phyloP scores from a whole-genome alignment of 2,113 vertebrate genomes.

The Pholis gunnellus region DNA sequence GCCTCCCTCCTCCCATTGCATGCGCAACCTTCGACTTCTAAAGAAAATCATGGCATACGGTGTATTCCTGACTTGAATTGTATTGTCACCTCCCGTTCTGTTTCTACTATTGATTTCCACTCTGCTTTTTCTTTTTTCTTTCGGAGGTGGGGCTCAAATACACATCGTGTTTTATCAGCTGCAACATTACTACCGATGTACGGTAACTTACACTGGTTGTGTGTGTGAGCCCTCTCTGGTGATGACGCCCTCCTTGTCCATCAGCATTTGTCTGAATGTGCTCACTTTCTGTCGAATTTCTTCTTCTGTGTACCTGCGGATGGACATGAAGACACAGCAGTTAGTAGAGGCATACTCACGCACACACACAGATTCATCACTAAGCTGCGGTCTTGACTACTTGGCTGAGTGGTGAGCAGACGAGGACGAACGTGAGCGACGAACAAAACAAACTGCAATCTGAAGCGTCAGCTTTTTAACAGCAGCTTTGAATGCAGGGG shows the following conservation, averaged over 20 bases:
- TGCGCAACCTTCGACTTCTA: neutral
- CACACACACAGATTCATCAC: neutral
- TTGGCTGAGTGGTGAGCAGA: neutral
- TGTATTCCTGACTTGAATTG: neutral
- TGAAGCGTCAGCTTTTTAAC: constrained; percentile 13
- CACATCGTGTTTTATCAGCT: neutral
- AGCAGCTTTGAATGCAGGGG: constrained; percentile 9
- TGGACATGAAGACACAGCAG: constrained; percentile 1
- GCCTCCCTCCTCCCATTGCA: neutral
- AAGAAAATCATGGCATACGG: neutral
- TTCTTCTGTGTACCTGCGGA: constrained; percentile 92
- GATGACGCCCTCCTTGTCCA: constrained; percentile 99
- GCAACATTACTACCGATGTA: neutral
- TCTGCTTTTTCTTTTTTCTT: neutral
- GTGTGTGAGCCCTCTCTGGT: constrained; percentile 92
- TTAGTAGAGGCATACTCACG: constrained; percentile 10
- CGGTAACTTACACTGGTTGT: constrained; percentile 89
- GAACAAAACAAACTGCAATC: neutral
- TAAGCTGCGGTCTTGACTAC: neutral
- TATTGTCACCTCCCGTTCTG: neutral
- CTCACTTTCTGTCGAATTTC: constrained; percentile 97
- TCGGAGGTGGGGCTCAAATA: neutral
- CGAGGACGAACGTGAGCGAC: neutral
- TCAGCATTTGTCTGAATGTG: constrained; percentile 98
- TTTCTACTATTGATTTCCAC: neutral